Base-by-base conservation (phyloP, 2,888 invertebrate species). In the Bellardia bayeri region DNA sequence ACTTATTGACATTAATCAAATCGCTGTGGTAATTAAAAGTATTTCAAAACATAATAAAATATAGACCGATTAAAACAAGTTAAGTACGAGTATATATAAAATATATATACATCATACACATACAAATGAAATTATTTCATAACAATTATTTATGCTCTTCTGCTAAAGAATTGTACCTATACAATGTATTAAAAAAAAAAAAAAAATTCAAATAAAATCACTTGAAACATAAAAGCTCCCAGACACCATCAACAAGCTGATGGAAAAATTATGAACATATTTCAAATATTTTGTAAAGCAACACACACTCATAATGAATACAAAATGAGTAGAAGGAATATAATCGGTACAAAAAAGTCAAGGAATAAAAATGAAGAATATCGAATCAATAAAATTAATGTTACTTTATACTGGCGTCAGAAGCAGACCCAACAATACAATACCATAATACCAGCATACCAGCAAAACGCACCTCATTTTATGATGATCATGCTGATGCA, bases 341-440 rank as follows among this genome's bases (percentile, higher is more conserved):
- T 3, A 14, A 23, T 9, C 3, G 5, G 33, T 2, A 23, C n/a
- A 56, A 51, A 45, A 66, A 45, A 37, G 3, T 49, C 37, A 8
- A 63, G 11, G 33, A 80, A 80, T 71, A 23, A 82, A 82, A 58
- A 82, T 75, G 30, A 74, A 75, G 37, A 66, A 72, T 66, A 79
- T 79, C n/a, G 64, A 64, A 45, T 56, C 61, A 75, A 76, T 75
- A 64, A 71, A 80, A 69, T 75, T 40, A 61, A 74, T 80, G 13
- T 69, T 68, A 54, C 4, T 71, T 64, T 83, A 78, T 37, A 37
- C 69, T 81, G 80, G 85, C 85, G 68, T 85, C 80, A 75, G 16
- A 75, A 75, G 56, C 80, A 68, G 37, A 16, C 42, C 33, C 14
- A 45, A 45, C 45, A 13, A 45, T 13, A 45, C 45, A 13, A 2